Evolutionary conservation across 2,797 vertebrate species (phyloP), one percentile per base, ranked within the genome.

Genomic region (Mergus octosetaceus): DNA sequence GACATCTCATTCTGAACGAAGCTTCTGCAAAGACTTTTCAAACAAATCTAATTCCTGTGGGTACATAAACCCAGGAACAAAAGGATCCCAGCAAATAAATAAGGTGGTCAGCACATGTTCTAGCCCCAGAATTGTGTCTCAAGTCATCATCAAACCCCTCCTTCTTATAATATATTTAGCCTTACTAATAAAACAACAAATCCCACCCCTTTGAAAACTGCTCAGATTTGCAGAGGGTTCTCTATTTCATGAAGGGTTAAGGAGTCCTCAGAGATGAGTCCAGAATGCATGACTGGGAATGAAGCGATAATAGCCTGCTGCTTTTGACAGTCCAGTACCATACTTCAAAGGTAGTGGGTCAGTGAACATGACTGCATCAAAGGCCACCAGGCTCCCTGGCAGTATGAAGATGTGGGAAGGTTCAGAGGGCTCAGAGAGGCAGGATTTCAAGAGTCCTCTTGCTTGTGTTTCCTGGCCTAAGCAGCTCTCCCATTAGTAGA

Each of bases 311-410:
- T 11, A 62, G 91, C 15, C 89, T 84, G 82, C 71, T 82, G 94
- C 90, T 91, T 34, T 47, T 79, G 92, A 84, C 88, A 74, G 87
- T 83, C 82, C 90, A 57, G 90, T 79, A 80, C 84, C 66, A 10
- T 69, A 91, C 94, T 97, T 97, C 96, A 97, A 93, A 97, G 89
- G 93, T 13, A 84, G 66, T 5, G 90, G 95, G 94, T 97, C 96
- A 96, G 85, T 85, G 96, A 65, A 3, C 89, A 69, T 38, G 66
- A 43, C n/a, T 65, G 89, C 92, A 95, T 95, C 97, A 97, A 96
- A 97, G 97, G 82, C 92, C 86, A 65, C 58, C 3, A 32, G 86
- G 85, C 82, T 89, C 82, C 61, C 36, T 17, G 80, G 39, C 81
- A 72, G 32, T 34, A 1, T 7, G 87, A 65, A 57, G 56, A 54